phyloP scores from a whole-genome alignment of 2,113 vertebrate genomes.

The Campylorhamphus procurvoides region DNA sequence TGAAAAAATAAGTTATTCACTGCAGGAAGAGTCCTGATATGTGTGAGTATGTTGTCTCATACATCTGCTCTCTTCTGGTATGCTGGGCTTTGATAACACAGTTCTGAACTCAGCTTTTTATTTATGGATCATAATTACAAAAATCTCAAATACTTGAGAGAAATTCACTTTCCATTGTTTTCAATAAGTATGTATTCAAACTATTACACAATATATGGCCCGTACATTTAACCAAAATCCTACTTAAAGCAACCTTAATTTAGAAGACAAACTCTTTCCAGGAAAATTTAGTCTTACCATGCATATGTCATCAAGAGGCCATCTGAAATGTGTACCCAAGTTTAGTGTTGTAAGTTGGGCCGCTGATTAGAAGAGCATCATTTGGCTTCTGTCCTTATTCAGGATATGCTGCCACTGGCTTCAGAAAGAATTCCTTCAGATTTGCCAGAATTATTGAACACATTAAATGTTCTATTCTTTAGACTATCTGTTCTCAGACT shows the following conservation, averaged over 20 bases:
- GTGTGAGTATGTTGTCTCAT: not conserved
- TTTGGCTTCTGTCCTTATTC: not conserved
- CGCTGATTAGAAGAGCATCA: not conserved
- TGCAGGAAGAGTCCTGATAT: not conserved
- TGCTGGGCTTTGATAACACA: not conserved
- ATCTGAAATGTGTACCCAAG: not conserved
- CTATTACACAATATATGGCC: not conserved
- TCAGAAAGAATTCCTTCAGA: not conserved
- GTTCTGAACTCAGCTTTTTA: not conserved
- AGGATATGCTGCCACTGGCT: not conserved
- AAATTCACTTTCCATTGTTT: not conserved
- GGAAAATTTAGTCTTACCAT: not conserved
- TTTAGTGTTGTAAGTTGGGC: not conserved
- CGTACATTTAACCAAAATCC: not conserved
- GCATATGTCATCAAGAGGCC: not conserved
- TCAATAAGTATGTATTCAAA: not conserved
- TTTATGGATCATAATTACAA: not conserved
- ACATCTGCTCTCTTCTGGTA: not conserved
- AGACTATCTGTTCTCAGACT: not conserved
- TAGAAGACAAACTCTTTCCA: not conserved
- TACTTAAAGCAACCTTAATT: not conserved
- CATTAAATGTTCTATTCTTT: not conserved
- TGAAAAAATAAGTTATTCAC: not conserved
- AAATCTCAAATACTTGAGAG: not conserved
- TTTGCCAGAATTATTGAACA: not conserved